A percentile compares a stretch with the other conserved stretches of the same genome.
Conservation (phyloP, 2,797 vertebrate genomes). For the Pipistrellus nathusii region DNA sequence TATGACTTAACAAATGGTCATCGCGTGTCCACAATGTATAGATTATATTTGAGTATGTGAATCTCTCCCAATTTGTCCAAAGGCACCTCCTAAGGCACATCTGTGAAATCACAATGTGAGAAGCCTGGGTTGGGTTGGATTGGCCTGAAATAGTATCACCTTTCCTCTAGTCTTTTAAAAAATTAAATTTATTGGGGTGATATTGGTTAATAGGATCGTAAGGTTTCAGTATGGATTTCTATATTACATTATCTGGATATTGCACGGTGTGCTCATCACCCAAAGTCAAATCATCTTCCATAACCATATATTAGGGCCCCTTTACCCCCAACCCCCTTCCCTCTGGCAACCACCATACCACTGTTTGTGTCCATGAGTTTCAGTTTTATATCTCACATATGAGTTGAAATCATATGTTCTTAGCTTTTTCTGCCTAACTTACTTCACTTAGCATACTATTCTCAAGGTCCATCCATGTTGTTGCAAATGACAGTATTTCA, state of each 20-base stretch:
- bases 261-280: neutral
- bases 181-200: neutral
- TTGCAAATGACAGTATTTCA: neutral
- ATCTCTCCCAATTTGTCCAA: neutral
- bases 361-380: neutral
- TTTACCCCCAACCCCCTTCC: neutral
- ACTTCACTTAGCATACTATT: neutral
- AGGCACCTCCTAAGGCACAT: neutral
- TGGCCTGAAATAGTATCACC: neutral
- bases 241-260: neutral
- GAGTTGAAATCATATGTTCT: neutral
- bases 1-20: neutral
- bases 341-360: neutral
- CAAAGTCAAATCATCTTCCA: neutral
- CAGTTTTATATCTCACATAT: neutral
- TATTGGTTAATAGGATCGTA: neutral
- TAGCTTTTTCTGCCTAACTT: neutral
- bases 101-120: neutral
- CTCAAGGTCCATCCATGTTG: neutral
- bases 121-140: neutral
- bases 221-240: neutral
- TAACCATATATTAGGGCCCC: neutral
- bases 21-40: neutral
- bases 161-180: neutral
- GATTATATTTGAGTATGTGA: slow-evolving; percentile 15